Evolutionary conservation across 1,140 invertebrate species (phyloP), one percentile per base, ranked within the genome.

Genomic region (Drosophila sp.): DNA sequence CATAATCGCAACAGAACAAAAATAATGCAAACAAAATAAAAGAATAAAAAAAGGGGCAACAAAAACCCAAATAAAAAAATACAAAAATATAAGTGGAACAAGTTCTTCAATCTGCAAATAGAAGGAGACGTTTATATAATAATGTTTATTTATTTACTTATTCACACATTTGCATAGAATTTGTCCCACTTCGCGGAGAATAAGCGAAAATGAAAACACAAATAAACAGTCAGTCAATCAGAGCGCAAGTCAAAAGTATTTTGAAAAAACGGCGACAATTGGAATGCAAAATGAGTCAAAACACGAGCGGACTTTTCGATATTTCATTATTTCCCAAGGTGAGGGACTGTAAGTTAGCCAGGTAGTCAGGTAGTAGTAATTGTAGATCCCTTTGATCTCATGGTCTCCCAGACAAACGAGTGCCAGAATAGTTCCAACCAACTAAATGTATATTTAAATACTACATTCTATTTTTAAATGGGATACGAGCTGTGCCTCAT

Each of bases 111-210:
- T 62, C 40, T 51, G 40, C 56, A 51, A 57, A 13, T 48, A 57
- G 2, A 11, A 54, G 8, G n/a, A 62, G 70, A 77, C 76, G 62
- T 84, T 83, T 89, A 84, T 89, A 89, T 89, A 89, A 89, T 89
- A 89, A 74, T 89, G 79, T 89, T 89, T 89, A 87, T 89, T 89
- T 87, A 87, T 87, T 77, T 74, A 69, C 63, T 73, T 58, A 45
- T 64, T 56, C 43, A 51, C 71, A 72, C 51, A 71, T 79, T 80
- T 76, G 83, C 79, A 83, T 83, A 82, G 73, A 89, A 89, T 89
- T 89, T 89, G 83, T 77, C 84, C 83, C 83, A 89, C 84, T 89
- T 89, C 72, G 80, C 51, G 34, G 58, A 79, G 67, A 87, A 79
- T 78, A 62, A 61, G 57, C 63, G 53, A 43, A 54, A 54, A 72